Percentiles rank a stretch among this genome's conserved stretches.
Evolutionary conservation across 2,113 vertebrate genomes (phyloP).

Genomic region (Catagonus wagneri): DNA sequence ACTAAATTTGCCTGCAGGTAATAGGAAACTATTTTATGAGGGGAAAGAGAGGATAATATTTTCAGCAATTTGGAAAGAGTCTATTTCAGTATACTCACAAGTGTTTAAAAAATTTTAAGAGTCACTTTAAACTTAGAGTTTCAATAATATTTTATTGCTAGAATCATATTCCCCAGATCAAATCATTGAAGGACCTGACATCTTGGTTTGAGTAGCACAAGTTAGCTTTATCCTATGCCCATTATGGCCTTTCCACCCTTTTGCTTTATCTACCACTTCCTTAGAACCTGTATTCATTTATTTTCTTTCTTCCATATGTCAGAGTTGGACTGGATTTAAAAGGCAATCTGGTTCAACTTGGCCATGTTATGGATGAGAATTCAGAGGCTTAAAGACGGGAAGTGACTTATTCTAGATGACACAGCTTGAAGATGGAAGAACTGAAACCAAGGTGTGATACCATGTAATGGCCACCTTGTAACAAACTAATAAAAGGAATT

Average conservation of each 20-base stretch:
- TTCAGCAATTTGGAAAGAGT: constrained; percentile 60
- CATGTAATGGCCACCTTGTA: neutral
- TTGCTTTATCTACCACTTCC: neutral
- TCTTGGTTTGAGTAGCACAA: neutral
- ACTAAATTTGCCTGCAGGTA: neutral
- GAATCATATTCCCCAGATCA: neutral
- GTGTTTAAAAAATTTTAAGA: neutral
- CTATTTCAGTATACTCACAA: neutral
- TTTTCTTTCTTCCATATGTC: neutral
- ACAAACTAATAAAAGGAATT: neutral
- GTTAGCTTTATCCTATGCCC: neutral
- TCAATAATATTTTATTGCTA: neutral
- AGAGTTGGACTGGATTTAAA: neutral
- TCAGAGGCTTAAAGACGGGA: neutral
- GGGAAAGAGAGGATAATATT: neutral
- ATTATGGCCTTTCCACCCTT: neutral
- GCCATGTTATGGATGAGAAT: neutral
- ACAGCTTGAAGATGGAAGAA: neutral
- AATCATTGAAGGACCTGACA: neutral
- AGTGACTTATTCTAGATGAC: neutral
- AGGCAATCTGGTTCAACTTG: neutral
- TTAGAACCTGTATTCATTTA: neutral
- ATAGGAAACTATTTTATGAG: constrained; percentile 19
- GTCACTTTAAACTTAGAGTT: neutral
- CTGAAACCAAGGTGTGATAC: neutral